These are phyloP conservation scores for Pandion haliaetus DNA, from an alignment of 2,113 vertebrate species.

Conservation along the genomic window DNA sequence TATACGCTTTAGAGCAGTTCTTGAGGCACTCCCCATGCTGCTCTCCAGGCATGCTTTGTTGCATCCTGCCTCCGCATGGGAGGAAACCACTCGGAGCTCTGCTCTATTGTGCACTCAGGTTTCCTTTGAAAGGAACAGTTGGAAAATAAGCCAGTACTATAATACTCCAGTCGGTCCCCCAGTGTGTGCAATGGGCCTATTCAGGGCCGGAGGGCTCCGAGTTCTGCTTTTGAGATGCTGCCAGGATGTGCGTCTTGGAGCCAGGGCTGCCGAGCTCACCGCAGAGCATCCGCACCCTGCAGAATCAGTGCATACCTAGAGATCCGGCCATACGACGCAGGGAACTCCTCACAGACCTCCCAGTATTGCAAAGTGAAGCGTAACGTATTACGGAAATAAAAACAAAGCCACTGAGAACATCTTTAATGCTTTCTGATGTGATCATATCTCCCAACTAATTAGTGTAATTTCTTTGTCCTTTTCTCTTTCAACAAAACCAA, in stretches of 20 bases:
- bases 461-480: not conserved
- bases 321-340: rapidly evolving
- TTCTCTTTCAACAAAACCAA: not conserved
- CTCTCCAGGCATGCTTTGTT: not conserved
- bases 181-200: rapidly evolving
- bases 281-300: rapidly evolving
- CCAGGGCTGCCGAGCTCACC: not conserved
- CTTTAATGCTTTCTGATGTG: not conserved
- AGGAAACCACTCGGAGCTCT: rapidly evolving
- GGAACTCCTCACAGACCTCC: not conserved
- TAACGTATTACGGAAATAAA: not conserved
- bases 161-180: not conserved
- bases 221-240: not conserved
- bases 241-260: not conserved
- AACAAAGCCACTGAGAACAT: not conserved
- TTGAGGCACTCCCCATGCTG: not conserved
- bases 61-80: not conserved
- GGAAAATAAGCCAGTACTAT: not conserved
- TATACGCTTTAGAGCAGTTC: not conserved
- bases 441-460: not conserved
- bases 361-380: not conserved
- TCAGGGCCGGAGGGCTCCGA: not conserved
- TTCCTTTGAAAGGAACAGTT: not conserved
- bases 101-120: rapidly evolving
- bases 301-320: rapidly evolving